Base-by-base conservation (phyloP, 2,113 vertebrate species). In the Forbesichthys papilliferus region DNA sequence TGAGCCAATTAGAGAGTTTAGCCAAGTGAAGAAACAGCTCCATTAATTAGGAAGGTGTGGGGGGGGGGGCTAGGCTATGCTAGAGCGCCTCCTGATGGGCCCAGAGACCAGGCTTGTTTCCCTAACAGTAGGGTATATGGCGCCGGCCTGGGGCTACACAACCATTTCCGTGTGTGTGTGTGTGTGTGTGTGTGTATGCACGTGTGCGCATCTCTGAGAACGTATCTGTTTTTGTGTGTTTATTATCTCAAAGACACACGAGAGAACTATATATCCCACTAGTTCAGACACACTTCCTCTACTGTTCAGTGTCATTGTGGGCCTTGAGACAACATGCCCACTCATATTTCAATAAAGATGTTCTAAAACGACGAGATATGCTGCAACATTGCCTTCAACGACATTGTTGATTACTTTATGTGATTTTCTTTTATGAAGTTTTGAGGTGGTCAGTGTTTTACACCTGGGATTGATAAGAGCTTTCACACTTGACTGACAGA, bases 1-100 rank as follows among this genome's bases (percentile, higher is more conserved):
- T 89, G 92, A 93, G 91, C 90, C 93, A 95, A 95, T 95, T 95
- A 95, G 90, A 92, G 93, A 93, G 93, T 93, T 94, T 93, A 94
- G 92, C 90, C 89, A 90, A 95, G 94, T 94, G 93, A 87, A 93
- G 91, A 94, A 93, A 93, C 87, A 89, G 88, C 90, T 89, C 79
- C 64, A 68, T 79, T 85, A 89, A 92, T 93, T 88, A 92, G 88
- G 83, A 11, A 20, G 55, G 34, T n/a, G 36, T 54, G 16, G 48
- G 49, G 53, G 7, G 20, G 55, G 56, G 56, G 56, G 18, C 14
- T 56, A 91, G 86, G 86, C 88, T 79, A 90, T 8, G 90, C 90
- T 90, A 85, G 89, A 88, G 88, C 87, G 86, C 86, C 85, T 89
- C 92, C 63, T 53, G 20, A 53, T 51, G 63, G 27, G 61, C 9